These are phyloP conservation scores for Sardinella longiceps DNA, from an alignment of 2,797 vertebrate species.

Conservation along the genomic window DNA sequence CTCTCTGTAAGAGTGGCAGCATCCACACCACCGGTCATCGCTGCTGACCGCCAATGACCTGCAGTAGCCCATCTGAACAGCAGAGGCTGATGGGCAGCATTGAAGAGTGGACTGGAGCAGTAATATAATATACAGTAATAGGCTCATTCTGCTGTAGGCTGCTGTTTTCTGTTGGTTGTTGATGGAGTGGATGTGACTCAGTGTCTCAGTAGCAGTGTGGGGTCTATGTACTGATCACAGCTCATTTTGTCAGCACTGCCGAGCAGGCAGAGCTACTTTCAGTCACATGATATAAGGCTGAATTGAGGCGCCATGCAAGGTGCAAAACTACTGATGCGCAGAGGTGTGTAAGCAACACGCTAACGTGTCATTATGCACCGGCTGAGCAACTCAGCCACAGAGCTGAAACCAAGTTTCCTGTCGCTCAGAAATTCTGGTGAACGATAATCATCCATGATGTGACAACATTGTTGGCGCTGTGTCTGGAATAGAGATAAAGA, in stretches of 20 bases:
- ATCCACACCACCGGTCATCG: neutral
- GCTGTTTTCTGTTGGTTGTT: neutral
- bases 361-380: neutral
- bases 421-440: neutral
- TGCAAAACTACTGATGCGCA: neutral
- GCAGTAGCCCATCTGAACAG: neutral
- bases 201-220: neutral
- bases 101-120: neutral
- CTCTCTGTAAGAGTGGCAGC: neutral
- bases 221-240: neutral
- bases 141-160: neutral
- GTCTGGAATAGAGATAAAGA: neutral
- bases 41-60: neutral
- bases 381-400: slow-evolving; percentile 4
- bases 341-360: neutral
- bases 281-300: neutral
- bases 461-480: neutral
- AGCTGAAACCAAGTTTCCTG: slow-evolving; percentile 15
- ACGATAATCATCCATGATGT: neutral
- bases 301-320: neutral
- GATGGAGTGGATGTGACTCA: neutral
- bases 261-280: neutral
- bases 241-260: neutral
- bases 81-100: neutral
- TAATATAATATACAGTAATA: too few relatives aligned